Conservation (phyloP, 2,888 invertebrate species). For the Drymonia ruficornis region DNA sequence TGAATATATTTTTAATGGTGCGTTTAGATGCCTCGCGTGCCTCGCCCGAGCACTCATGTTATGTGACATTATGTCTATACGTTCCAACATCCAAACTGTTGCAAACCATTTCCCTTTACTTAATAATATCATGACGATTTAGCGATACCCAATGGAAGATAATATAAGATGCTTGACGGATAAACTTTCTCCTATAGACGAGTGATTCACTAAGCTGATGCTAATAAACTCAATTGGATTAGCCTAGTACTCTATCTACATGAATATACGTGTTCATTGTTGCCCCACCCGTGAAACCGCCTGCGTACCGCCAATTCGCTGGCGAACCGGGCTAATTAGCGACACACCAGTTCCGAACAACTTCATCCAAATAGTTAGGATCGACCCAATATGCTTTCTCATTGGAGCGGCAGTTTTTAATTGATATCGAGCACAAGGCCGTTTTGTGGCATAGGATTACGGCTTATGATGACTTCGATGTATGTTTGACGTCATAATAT, state of each 20-base stretch:
- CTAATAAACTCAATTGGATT: too few species aligned
- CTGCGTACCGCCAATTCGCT: slow-evolving; percentile 28
- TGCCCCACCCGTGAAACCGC: slow-evolving; percentile 35
- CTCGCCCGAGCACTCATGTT: too few species aligned
- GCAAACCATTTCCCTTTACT: too few species aligned
- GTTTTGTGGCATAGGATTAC: background rate
- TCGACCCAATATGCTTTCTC: slow-evolving; percentile 22
- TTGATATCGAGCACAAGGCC: slow-evolving; percentile 16
- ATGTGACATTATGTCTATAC: too few species aligned
- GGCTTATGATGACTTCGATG: background rate
- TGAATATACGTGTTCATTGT: background rate
- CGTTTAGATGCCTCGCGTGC: too few species aligned
- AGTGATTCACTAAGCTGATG: too few species aligned
- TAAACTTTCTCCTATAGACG: too few species aligned
- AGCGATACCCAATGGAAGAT: too few species aligned
- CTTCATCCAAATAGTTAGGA: slow-evolving; percentile 35
- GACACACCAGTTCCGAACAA: slow-evolving; percentile 47
- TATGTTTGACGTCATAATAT: background rate
- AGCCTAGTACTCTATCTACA: background rate
- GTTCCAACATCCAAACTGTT: too few species aligned
- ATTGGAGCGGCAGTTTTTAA: slow-evolving; percentile 56
- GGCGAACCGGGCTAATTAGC: slow-evolving; percentile 50
- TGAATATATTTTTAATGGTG: too few species aligned
- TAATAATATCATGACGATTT: too few species aligned
- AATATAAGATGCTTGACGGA: too few species aligned